Percentiles rank a stretch among this genome's conserved stretches.
Conservation (phyloP, 2,113 vertebrate genomes). For the Myotis davidii region DNA sequence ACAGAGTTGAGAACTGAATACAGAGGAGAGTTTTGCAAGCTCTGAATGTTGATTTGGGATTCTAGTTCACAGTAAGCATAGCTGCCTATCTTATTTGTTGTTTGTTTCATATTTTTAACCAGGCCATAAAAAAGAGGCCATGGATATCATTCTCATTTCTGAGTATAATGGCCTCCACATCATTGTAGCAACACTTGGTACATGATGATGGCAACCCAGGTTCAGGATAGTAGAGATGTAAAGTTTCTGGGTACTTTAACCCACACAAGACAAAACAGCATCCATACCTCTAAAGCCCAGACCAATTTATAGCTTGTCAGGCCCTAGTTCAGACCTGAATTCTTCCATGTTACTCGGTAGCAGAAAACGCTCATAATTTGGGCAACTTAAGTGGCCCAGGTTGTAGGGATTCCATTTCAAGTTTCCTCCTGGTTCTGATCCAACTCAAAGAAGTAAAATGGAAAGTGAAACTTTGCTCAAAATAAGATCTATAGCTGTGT, state of each 20-base stretch:
- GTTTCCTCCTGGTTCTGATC: neutral
- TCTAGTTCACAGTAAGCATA: neutral
- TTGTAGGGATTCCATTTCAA: neutral
- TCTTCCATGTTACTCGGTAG: neutral
- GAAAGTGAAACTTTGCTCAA: neutral
- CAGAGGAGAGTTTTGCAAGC: neutral
- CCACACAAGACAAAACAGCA: neutral
- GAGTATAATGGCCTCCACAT: neutral
- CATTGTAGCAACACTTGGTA: neutral
- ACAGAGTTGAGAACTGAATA: conserved; percentile 30
- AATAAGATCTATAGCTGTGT: neutral
- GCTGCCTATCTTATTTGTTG: neutral
- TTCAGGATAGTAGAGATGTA: neutral
- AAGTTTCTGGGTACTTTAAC: neutral
- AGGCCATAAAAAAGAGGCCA: neutral
- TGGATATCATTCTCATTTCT: neutral
- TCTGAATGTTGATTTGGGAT: neutral
- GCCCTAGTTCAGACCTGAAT: neutral
- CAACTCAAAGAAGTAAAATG: neutral
- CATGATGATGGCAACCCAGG: neutral
- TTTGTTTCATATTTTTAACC: conserved; percentile 23
- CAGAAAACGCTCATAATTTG: neutral
- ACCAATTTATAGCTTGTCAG: neutral
- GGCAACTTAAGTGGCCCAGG: neutral
- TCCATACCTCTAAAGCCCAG: neutral